Evolutionary conservation across 1,140 invertebrate genomes (phyloP).

Genomic region (Drosophila leontia): DNA sequence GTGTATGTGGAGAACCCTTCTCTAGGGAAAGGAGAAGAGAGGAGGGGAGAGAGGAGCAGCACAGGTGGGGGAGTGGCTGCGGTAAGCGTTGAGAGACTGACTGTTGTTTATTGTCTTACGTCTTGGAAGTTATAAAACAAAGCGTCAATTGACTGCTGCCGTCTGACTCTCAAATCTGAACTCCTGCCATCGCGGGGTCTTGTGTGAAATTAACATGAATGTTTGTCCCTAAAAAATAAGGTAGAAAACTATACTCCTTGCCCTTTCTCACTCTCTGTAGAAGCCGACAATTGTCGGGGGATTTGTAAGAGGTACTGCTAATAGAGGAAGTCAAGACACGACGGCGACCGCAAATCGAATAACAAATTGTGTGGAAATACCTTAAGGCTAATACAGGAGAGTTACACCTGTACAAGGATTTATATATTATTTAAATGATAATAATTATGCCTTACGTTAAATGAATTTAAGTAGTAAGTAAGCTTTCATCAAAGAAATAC

Average conservation of each 20-base stretch:
- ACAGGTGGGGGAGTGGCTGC: conserved; percentile 42
- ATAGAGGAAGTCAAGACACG: conserved; percentile 33
- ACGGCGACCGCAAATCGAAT: conserved; percentile 21
- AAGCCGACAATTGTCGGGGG: conserved; percentile 22
- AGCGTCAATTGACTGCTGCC: conserved; percentile 77
- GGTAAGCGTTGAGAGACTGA: conserved; percentile 34
- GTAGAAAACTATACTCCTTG: conserved; percentile 34
- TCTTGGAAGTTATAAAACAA: conserved; percentile 81
- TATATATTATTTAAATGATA: not conserved
- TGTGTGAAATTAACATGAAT: conserved; percentile 48
- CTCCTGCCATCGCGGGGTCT: conserved; percentile 7
- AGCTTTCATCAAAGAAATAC: conserved; percentile 17
- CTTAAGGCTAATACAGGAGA: not conserved
- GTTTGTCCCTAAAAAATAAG: conserved; percentile 45
- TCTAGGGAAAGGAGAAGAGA: conserved; percentile 1
- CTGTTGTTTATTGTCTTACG: conserved; percentile 77
- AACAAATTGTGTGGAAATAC: conserved; percentile 36
- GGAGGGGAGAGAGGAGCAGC: not conserved
- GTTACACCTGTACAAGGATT: not conserved
- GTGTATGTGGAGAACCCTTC: conserved; percentile 18
- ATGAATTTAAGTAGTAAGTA: not conserved
- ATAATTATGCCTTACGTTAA: not conserved
- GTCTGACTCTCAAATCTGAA: conserved; percentile 40
- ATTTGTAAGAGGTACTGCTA: conserved; percentile 11
- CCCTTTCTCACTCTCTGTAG: conserved; percentile 8